Percentiles rank a stretch among this genome's conserved stretches.
These are phyloP conservation scores for Caenorhabditis wallacei DNA, from an alignment of 2,888 invertebrate genomes.

Conservation along the genomic window DNA sequence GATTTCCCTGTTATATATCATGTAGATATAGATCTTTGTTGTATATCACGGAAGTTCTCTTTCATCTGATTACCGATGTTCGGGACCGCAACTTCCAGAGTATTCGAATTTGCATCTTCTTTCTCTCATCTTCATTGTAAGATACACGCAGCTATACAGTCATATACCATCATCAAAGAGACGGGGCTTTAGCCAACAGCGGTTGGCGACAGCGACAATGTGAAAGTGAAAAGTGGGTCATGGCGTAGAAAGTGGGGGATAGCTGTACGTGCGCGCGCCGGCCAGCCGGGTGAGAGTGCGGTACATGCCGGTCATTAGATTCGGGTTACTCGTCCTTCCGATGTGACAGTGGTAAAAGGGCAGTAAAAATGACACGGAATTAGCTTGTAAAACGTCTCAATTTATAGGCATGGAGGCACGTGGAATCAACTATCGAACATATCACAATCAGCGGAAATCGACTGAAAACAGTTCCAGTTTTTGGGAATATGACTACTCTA, in stretches of 20 bases:
- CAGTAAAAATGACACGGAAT: conserved; percentile 11
- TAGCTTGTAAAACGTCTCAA: conserved; percentile 24
- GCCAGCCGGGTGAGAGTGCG: conserved; percentile 31
- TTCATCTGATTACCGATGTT: no score
- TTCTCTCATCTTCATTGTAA: conserved; percentile 4
- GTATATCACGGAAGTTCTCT: neutral
- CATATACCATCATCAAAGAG: conserved; percentile 36
- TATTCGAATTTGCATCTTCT: neutral
- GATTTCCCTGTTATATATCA: no score
- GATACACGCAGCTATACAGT: conserved; percentile 23
- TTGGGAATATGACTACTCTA: conserved; percentile 70
- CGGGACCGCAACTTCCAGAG: conserved; percentile 4
- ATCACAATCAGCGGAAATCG: conserved; percentile 74
- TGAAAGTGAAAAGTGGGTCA: conserved; percentile 61
- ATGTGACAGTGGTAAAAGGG: conserved; percentile 19
- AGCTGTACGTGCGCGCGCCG: conserved; percentile 20
- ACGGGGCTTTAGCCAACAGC: conserved; percentile 27
- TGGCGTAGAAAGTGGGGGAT: conserved; percentile 35
- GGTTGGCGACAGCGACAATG: conserved; percentile 16
- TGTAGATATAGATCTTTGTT: neutral
- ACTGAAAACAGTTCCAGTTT: conserved; percentile 73
- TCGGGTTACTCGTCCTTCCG: conserved; percentile 34
- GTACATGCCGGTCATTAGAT: conserved; percentile 30
- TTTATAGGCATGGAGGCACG: conserved; percentile 58
- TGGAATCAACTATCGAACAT: conserved; percentile 56